Conservation (phyloP, 2,113 vertebrate genomes). For the Camelus bactrianus region DNA sequence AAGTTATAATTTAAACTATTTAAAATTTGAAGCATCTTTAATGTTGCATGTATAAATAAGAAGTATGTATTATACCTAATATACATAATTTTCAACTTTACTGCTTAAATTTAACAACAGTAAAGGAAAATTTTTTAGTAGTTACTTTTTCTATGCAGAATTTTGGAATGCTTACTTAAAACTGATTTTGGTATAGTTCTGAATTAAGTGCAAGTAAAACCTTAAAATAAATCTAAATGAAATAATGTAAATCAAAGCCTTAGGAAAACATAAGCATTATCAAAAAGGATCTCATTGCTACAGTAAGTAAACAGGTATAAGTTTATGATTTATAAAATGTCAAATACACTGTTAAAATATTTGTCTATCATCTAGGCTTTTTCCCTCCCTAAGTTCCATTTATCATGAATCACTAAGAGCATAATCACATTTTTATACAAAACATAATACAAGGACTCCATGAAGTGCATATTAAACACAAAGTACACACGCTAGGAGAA, state of each 20-base stretch:
- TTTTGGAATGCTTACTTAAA: neutral
- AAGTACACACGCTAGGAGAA: neutral
- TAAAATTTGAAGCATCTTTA: neutral
- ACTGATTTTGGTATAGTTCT: conserved; percentile 31
- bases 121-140: neutral
- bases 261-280: neutral
- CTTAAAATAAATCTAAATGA: neutral
- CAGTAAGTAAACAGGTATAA: neutral
- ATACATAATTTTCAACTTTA: neutral
- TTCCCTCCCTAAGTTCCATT: neutral
- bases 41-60: neutral
- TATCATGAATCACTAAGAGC: neutral
- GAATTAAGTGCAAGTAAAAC: neutral
- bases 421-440: neutral
- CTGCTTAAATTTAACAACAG: neutral
- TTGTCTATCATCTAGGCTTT: neutral
- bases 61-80: neutral
- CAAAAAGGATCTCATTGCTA: neutral
- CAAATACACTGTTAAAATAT: conserved; percentile 7
- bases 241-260: neutral
- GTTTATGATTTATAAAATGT: neutral
- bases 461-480: neutral
- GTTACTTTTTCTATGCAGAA: neutral
- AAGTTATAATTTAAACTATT: neutral
- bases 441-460: neutral